Evolutionary conservation across 2,888 invertebrate species (phyloP), one percentile per base, ranked within the genome.

Genomic region (Odiellus spinosus): DNA sequence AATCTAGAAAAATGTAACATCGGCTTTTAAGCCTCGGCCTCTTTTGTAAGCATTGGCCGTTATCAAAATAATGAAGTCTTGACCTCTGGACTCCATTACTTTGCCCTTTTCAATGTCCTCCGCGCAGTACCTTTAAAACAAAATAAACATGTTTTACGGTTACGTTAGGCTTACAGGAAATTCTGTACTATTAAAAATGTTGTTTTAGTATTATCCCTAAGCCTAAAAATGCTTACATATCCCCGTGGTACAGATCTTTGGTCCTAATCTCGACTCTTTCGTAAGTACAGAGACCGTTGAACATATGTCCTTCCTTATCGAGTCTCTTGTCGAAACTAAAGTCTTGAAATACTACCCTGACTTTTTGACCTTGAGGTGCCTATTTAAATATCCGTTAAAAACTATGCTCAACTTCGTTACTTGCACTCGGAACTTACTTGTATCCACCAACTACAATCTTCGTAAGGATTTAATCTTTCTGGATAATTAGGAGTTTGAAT

Each of bases 261-360:
- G 51, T 54, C 39, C 54, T 39, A n/a, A 54, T 53, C 44, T 54
- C 52, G 1, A 54, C 53, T 41, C 52, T 41, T 42, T 54, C 54
- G 18, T 42, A 20, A 20, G 49, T 48, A 11, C 52, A 54, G 8
- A 47, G 40, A 4, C 50, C 52, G 15, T 52, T 47, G 41, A 33
- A 52, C 3, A 44, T 38, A 36, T 48, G 47, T 11, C 45, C 46
- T 40, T 46, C 42, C 18, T 48, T 47, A 15, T 52, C 46, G 2
- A 50, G 36, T 34, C 52, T 33, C n/a, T 46, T 46, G 12, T 48
- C 45, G 19, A 52, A 52, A 18, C 52, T 50, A 42, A 52, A 52
- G 35, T 52, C 52, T 40, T 48, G 44, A 21, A 52, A 50, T 33
- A 50, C 52, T n/a, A 52, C 50, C 44, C 50, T 44, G 5, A 52